These are phyloP conservation scores for Heterohyrax brucei DNA, from an alignment of 2,797 vertebrate genomes.

Conservation along the genomic window DNA sequence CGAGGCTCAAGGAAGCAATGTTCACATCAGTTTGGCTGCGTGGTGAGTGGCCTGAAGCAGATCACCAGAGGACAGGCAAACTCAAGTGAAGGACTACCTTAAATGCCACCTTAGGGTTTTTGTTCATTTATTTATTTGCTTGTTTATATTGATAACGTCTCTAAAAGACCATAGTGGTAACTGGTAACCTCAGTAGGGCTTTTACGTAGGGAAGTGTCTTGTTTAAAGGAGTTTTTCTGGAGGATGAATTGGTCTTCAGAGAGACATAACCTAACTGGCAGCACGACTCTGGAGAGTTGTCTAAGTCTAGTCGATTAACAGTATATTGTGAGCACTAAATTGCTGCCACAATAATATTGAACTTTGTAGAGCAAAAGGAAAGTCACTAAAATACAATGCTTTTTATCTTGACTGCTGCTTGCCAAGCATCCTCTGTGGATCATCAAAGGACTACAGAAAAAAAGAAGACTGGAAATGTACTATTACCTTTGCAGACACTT, in stretches of 20 bases:
- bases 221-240: background rate
- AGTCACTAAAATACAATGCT: conserved; percentile 1
- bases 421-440: background rate
- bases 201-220: background rate
- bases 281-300: background rate
- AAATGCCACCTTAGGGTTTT: background rate
- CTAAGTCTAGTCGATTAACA: background rate
- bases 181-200: too few species aligned
- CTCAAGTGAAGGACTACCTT: background rate
- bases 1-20: background rate
- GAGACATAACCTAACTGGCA: conserved; percentile 31
- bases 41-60: fast-evolving
- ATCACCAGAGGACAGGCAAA: background rate
- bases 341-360: background rate
- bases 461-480: conserved; percentile 83
- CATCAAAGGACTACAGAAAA: conserved; percentile 71
- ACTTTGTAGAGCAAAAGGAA: conserved; percentile 9
- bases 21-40: background rate
- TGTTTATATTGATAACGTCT: background rate
- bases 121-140: background rate
- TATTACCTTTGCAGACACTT: conserved; percentile 85
- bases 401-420: conserved; percentile 60
- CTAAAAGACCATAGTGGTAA: background rate
- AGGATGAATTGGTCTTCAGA: background rate
- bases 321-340: background rate